Percentiles rank a stretch among this genome's conserved stretches.
Conservation (phyloP, 2,797 vertebrate genomes). For the Lepilemur septentrionalis region DNA sequence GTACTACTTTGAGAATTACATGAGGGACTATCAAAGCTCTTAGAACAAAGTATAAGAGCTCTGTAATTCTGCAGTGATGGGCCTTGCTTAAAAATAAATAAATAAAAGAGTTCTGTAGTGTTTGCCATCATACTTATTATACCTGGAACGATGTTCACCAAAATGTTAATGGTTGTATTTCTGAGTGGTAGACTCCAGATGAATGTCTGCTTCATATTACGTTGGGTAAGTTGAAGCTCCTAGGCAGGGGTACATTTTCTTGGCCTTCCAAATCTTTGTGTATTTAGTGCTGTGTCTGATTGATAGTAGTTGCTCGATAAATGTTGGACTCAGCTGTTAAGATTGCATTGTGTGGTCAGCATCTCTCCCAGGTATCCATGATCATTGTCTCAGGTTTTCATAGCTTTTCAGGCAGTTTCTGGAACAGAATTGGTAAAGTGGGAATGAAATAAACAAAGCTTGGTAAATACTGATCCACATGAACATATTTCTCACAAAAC, state of each 20-base stretch:
- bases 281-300: background rate
- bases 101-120: background rate
- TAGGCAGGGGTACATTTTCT: background rate
- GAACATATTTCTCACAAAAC: background rate
- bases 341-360: background rate
- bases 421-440: background rate
- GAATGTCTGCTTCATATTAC: background rate
- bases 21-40: background rate
- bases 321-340: background rate
- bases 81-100: background rate
- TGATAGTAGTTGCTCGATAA: background rate
- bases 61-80: background rate
- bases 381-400: background rate
- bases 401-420: constrained; percentile 14
- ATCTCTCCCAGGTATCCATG: background rate
- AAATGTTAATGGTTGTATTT: background rate
- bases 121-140: background rate
- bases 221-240: background rate
- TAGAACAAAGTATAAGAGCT: background rate
- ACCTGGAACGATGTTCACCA: background rate
- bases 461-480: background rate
- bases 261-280: background rate
- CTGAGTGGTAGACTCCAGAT: background rate
- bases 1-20: background rate
- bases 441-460: background rate